Evolutionary conservation across 1,140 invertebrate species (phyloP), one percentile per base, ranked within the genome.

Genomic region (Neodiprion virginianus): DNA sequence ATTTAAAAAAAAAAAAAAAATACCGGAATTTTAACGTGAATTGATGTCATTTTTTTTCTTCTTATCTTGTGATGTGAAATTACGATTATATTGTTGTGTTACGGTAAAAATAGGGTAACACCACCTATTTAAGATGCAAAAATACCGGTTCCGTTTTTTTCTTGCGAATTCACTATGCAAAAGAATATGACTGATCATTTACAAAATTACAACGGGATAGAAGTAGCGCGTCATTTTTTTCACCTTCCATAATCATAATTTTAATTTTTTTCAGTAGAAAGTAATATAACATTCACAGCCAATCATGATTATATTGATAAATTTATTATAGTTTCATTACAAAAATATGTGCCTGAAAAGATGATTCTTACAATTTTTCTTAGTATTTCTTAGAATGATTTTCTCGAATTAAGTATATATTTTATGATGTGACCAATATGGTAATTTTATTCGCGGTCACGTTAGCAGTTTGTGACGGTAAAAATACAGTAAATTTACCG

Each of bases 301-400:
- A 0, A 61, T 61, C 8, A 61, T 61, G 53, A 61, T 5, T 61
- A 61, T 7, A 61, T 61, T 14, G 4, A 61, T 61, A 17, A 61
- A 61, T 61, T 61, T 61, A 61, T 61, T 61, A 17, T 61, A 14
- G 53, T 61, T 61, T 61, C 53, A 61, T 61, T 8, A 61, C 53
- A 61, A 61, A 61, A 61, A 61, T 40, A 40, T 40, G 5, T 61
- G 53, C 53, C 53, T n/a, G 8, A 61, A 61, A 61, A 61, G 7
- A 61, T 61, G 1, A 61, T 61, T 61, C 8, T 61, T 61, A 61
- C 2, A 61, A 4, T 61, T 61, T n/a, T 61, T 61, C 53, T 61
- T 61, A 61, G 53, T 61, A 4, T 61, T 61, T n/a, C 53, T 61
- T 61, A 61, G 53, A 61, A 61, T 61, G 1, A 4, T 61, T 61